Base-by-base conservation (phyloP, 2,113 vertebrate species). In the Anarrhichthys ocellatus region DNA sequence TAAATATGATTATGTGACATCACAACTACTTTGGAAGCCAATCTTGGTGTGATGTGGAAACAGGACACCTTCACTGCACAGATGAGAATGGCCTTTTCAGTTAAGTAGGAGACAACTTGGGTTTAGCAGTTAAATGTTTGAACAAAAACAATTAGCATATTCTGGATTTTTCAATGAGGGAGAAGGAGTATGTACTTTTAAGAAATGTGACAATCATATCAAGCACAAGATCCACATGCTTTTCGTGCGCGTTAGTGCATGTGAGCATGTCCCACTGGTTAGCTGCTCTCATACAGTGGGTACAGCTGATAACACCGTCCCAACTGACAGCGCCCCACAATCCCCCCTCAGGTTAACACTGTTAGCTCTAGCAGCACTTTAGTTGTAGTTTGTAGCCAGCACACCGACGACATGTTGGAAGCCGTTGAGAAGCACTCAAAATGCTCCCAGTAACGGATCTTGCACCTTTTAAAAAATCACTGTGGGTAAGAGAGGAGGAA, bases 401-500 rank as follows among this genome's bases (percentile, higher is more conserved):
- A 24, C n/a, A 58, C 24, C 24, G 54, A 27, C 24, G 11, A 27
- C 54, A 59, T 59, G 13, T 59, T 27, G 24, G 8, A n/a, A 54
- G 52, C 52, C 2, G 46, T 48, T 50, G 46, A 52, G 50, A 9
- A 52, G 20, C 48, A 52, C 20, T 52, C 20, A 52, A 52, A 52
- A 22, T 52, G 18, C 48, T 52, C 48, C 20, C 18, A 20, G 48
- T 50, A 20, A 50, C 17, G 48, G 48, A 50, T 50, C 18, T 42
- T 20, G 50, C 20, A 27, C 11, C 10, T 56, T 56, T 24, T 27
- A 24, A 56, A 56, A 22, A 56, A n/a, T 2, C 29, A 61, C 18
- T 29, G 27, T 59, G 58, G 13, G 59, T 24, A 72, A 50, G 10
- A 67, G 50, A 81, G 44, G 14, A 73, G 63, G 46, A 74, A 77